Evolutionary conservation across 2,888 invertebrate genomes (phyloP).

Genomic region (Noctua janthina): DNA sequence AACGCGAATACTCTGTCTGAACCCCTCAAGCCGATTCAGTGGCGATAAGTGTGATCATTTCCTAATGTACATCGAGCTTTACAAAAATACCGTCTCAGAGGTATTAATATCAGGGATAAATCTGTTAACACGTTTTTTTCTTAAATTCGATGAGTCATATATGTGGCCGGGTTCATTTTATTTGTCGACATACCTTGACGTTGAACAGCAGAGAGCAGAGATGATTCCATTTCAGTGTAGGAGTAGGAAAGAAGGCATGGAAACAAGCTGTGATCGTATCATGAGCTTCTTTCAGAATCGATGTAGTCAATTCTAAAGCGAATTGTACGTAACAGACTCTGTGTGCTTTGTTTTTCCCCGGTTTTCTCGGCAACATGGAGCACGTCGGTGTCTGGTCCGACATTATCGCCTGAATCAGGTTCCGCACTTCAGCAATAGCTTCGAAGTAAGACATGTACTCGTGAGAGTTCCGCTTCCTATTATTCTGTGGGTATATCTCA

Average conservation of each 20-base stretch:
- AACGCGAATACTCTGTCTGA: not conserved
- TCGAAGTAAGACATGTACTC: conserved; percentile 96
- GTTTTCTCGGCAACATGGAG: conserved; percentile 77
- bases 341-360: conserved; percentile 84
- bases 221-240: conserved; percentile 97
- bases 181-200: conserved; percentile 88
- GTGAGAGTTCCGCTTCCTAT: conserved; percentile 80
- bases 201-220: conserved; percentile 95
- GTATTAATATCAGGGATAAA: not conserved
- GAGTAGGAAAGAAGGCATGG: conserved; percentile 98
- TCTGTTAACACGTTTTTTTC: not conserved
- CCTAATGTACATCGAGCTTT: conserved; percentile 1
- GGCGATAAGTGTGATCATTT: not conserved
- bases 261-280: conserved; percentile 97
- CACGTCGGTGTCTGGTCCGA: conserved; percentile 91
- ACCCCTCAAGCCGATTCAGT: not conserved
- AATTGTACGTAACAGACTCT: conserved; percentile 85
- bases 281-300: conserved; percentile 97
- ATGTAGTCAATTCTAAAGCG: conserved; percentile 91
- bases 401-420: conserved; percentile 95
- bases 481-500: conserved; percentile 96
- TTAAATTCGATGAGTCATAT: too few relatives aligned
- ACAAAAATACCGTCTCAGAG: not conserved
- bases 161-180: not conserved
- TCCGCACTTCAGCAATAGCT: conserved; percentile 95